Percentiles rank a stretch among this genome's conserved stretches.
These are phyloP conservation scores for Scatophagus argus DNA, from an alignment of 2,113 vertebrate species.

Conservation along the genomic window DNA sequence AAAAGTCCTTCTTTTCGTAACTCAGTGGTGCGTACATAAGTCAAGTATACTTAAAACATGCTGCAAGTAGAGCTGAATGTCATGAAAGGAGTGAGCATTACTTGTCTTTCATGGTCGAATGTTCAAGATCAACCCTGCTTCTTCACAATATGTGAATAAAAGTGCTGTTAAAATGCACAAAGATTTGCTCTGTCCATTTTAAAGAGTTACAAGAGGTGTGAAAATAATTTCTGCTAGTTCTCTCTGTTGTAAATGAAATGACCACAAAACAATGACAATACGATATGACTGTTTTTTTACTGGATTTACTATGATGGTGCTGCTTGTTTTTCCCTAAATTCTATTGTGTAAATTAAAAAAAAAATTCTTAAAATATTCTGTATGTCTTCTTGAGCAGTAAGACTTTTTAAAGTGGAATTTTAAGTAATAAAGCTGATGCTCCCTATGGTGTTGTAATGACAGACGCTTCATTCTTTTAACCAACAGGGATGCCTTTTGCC, in stretches of 20 bases:
- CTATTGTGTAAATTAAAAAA: not conserved
- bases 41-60: not conserved
- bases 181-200: constrained; percentile 5
- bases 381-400: constrained; percentile 6
- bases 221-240: constrained; percentile 17
- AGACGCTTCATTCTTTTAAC: constrained; percentile 78
- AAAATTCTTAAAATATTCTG: constrained; percentile 20
- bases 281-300: not conserved
- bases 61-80: not conserved
- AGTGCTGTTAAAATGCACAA: not conserved
- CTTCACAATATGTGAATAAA: not conserved
- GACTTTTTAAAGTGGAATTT: constrained; percentile 66
- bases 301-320: not conserved
- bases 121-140: not conserved
- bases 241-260: not conserved
- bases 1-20: not conserved
- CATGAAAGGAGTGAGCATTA: not conserved
- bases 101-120: not conserved
- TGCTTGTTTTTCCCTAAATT: not conserved
- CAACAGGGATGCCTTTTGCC: constrained; percentile 81
- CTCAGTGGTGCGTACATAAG: not conserved
- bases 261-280: not conserved
- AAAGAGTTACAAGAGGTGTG: not conserved
- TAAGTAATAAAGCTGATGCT: constrained; percentile 72
- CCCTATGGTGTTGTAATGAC: constrained; percentile 76